Percentiles rank a stretch among this genome's conserved stretches.
Evolutionary conservation across 2,888 invertebrate species (phyloP).

Genomic region (Macropis europaea): DNA sequence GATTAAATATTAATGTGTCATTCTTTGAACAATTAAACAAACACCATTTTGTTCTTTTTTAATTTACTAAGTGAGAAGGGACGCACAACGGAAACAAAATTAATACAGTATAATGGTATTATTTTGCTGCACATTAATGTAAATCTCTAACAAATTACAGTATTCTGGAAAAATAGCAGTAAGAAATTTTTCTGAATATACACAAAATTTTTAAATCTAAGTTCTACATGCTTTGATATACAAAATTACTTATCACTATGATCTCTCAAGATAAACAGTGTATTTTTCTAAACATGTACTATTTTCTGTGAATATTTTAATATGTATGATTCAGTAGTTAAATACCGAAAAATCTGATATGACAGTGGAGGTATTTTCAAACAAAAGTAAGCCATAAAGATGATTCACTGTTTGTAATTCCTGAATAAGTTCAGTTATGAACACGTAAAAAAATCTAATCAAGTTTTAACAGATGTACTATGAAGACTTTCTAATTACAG

Average conservation of each 20-base stretch:
- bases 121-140: too few species aligned
- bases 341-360: neutral
- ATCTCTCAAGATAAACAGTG: too few species aligned
- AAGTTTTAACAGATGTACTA: slow-evolving; percentile 6
- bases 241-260: too few species aligned
- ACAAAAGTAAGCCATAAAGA: slow-evolving; percentile 22
- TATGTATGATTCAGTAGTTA: neutral
- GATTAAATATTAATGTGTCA: neutral
- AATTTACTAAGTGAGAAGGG: neutral
- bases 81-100: neutral
- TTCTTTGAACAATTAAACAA: slow-evolving; percentile 3
- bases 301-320: neutral
- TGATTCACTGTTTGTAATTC: slow-evolving; percentile 30
- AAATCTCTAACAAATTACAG: too few species aligned
- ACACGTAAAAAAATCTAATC: neutral
- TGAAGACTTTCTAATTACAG: slow-evolving; percentile 37
- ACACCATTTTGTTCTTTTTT: neutral
- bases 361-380: neutral
- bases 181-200: neutral
- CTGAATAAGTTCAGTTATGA: slow-evolving; percentile 14
- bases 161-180: too few species aligned
- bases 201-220: too few species aligned
- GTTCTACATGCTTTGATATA: too few species aligned
- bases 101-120: neutral
- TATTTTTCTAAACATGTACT: too few species aligned